Base-by-base conservation (phyloP, 2,113 vertebrate genomes). In the Colossoma macropomum region DNA sequence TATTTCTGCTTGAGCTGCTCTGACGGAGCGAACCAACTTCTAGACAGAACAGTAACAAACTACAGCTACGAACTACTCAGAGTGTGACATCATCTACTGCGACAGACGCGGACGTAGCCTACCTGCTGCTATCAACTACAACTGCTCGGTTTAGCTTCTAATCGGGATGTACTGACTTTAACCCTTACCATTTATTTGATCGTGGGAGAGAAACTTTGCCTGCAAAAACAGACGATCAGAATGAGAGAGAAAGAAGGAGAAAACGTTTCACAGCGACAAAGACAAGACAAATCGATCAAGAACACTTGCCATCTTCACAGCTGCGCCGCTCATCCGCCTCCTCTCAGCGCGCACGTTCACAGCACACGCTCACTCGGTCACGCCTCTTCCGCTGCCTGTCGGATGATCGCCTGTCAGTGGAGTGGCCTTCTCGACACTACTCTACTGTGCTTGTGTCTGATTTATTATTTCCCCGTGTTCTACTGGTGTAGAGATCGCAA, bases 171-270 rank as follows among this genome's bases (percentile, higher is more conserved):
- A 52, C 50, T 52, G 48, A 15, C 48, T 50, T 2, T 19, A 1
- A 7, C 23, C 25, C 96, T 28, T 93, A 97, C 96, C 96, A 0
- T 96, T 94, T 25, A 98, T 98, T 79, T 97, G 96, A 90, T 97
- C 95, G 87, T 97, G 97, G 4, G 95, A 95, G 77, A 98, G 93
- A 77, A 96, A 98, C 88, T 97, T 96, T 9, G 96, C 95, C 97
- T 98, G 89, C 3, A 12, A 83, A 52, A 77, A 70, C 48, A 56
- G 4, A 28, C 34, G 9, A 2, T 60, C 13, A 15, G 12, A 60
- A 41, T 16, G 23, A 78, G n/a, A 19, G 30, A 59, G 1, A 2
- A 12, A 56, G 21, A 59, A 7, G 10, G 0, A 15, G 13, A 9
- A 28, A 6, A 54, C 4, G 0, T 30, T 17, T 59, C 16, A 70